A percentile compares a stretch with the other conserved stretches of the same genome.
These are phyloP conservation scores for Silurus asotus DNA, from an alignment of 2,113 vertebrate species.

Conservation along the genomic window DNA sequence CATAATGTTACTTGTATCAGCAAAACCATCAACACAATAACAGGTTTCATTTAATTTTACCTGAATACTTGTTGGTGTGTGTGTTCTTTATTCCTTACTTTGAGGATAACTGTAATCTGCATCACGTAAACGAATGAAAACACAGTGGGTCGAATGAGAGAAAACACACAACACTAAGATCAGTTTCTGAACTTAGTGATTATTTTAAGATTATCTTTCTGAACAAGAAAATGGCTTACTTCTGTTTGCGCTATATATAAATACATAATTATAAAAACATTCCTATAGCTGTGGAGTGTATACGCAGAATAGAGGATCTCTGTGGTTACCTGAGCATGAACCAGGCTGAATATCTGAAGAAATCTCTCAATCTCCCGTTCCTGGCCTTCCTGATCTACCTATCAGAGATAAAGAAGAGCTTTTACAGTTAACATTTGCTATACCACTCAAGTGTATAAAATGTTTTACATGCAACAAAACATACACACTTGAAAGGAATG, in stretches of 20 bases:
- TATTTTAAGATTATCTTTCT: not conserved
- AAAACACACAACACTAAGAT: not conserved
- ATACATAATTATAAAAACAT: not conserved
- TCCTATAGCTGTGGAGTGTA: not conserved
- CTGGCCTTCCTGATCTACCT: conserved; percentile 9
- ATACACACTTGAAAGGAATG: conserved; percentile 42
- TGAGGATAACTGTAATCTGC: conserved; percentile 67
- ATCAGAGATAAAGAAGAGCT: not conserved
- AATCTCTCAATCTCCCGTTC: conserved; percentile 61
- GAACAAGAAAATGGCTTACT: not conserved
- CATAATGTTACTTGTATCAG: not conserved
- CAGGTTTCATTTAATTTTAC: conserved; percentile 51
- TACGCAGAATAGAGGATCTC: not conserved
- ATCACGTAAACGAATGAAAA: not conserved
- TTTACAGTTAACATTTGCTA: not conserved
- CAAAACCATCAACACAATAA: not conserved
- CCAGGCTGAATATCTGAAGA: conserved; percentile 71
- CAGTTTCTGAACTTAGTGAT: too few species aligned
- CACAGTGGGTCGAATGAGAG: not conserved
- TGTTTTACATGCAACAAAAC: not conserved
- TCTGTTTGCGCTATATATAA: not conserved
- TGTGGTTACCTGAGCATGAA: conserved; percentile 73
- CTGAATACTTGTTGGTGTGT: conserved; percentile 56
- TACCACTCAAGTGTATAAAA: not conserved
- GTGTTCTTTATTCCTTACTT: conserved; percentile 51